Base-by-base conservation (phyloP, 2,113 vertebrate genomes). In the Vulpes ferrilata region DNA sequence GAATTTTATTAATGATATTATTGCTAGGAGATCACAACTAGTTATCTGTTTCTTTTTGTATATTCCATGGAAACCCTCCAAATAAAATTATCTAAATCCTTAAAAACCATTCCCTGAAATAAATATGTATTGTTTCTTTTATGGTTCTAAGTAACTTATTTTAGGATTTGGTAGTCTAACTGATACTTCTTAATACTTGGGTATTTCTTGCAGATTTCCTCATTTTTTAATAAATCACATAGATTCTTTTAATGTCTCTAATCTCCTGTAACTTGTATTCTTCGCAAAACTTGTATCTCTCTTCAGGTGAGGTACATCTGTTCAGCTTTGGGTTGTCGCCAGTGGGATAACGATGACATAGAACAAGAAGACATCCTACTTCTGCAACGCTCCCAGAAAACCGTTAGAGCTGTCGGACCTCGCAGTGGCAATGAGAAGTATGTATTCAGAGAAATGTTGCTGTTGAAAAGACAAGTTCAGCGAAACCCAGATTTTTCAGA, bases 321-420 rank as follows among this genome's bases (percentile, higher is more conserved):
- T 98, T 99, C 99, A 0, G 98, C 99, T 9, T 98, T 99, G 98
- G 99, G 99, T 90, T 99, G 99, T 98, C 99, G 99, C 88, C 99
- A 97, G 8, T 99, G 99, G 99, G 99, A 99, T 9, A 99, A 99
- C 0, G 99, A 99, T 1, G 99, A 99, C 23, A 20, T 98, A 0
- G 99, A 99, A 10, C 98, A 99, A 8, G 99, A 99, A 60, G 99
- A 99, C 86, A 99, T 99, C 4, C 98, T 99, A 2, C 98, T 99
- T 13, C 98, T 99, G 38, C 99, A 99, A 64, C 99, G 99, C 78
- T 99, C 99, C 9, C 99, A 99, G 99, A 99, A 99, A 98, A 99
- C 99, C 0, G 99, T 99, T 11, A 98, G 99, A 84, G 99, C 99
- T 4, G 99, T 99, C 20, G 99, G 99, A 43, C 99, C 99, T 2